These are phyloP conservation scores for Zoanthus solanderi DNA, from an alignment of 92 coral and sea anemone species.

Conservation along the genomic window DNA sequence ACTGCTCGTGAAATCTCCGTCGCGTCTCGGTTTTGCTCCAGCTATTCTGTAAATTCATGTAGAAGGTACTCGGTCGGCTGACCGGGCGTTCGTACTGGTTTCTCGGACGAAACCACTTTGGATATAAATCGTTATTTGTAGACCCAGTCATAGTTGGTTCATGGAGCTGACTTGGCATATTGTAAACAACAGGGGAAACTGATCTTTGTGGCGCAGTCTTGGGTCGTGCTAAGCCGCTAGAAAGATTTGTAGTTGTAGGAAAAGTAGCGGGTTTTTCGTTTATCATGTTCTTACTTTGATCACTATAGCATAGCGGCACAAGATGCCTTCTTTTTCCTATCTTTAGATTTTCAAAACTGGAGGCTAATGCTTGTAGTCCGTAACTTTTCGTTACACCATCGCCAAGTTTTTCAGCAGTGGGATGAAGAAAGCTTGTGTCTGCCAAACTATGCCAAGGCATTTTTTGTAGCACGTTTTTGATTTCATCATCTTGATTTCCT, in stretches of 20 bases:
- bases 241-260: slow-evolving; percentile 23
- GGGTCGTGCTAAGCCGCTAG: slow-evolving; percentile 64
- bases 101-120: slow-evolving; percentile 86
- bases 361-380: background rate
- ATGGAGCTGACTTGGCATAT: slow-evolving; percentile 82
- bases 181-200: slow-evolving; percentile 71
- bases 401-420: slow-evolving; percentile 22
- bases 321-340: slow-evolving; percentile 34
- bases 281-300: slow-evolving; percentile 8
- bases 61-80: slow-evolving; percentile 79
- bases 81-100: slow-evolving; percentile 40
- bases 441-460: slow-evolving; percentile 50
- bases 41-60: slow-evolving; percentile 73
- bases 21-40: slow-evolving; percentile 91
- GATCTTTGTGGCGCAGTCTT: slow-evolving; percentile 84
- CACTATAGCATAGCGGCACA: background rate
- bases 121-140: slow-evolving; percentile 74
- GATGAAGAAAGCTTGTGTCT: slow-evolving; percentile 33
- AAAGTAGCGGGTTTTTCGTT: slow-evolving; percentile 36
- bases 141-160: slow-evolving; percentile 82
- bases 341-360: slow-evolving; percentile 44
- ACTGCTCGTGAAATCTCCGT: slow-evolving; percentile 89
- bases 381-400: slow-evolving; percentile 10
- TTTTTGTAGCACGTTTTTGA: slow-evolving; percentile 29
- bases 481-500: slow-evolving; percentile 82